Evolutionary conservation across 2,113 vertebrate genomes (phyloP).

Genomic region (Prionailurus viverrinus): DNA sequence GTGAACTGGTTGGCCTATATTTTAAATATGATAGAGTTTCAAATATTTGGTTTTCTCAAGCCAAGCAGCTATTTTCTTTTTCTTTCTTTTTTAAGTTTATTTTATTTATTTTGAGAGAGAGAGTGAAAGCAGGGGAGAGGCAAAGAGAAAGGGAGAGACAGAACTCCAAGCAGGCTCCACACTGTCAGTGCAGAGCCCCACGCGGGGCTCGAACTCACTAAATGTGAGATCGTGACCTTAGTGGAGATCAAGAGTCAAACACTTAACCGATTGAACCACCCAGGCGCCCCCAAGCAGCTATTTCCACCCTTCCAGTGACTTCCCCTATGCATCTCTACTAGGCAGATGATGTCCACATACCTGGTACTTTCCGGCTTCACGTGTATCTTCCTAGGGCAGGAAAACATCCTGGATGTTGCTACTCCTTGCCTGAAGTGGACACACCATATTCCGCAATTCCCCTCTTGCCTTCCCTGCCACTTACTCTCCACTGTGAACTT

Average conservation of each 20-base stretch:
- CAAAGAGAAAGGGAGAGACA: no score
- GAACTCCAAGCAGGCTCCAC: no score
- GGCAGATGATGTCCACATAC: neutral
- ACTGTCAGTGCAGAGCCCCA: no score
- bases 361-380: neutral
- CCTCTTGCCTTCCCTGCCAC: neutral
- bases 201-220: no score
- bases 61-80: neutral
- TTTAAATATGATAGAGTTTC: neutral
- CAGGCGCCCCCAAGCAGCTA: neutral
- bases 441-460: neutral
- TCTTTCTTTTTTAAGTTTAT: no score
- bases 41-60: neutral
- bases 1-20: neutral
- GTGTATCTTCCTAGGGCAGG: neutral
- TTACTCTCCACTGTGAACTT: neutral
- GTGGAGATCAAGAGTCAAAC: no score
- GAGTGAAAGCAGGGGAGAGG: no score
- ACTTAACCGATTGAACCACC: no score
- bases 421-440: neutral
- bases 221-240: no score
- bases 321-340: rapidly evolving
- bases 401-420: neutral
- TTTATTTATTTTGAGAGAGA: no score
- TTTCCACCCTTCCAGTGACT: neutral